These are phyloP conservation scores for Bubalus kerabau DNA, from an alignment of 2,113 vertebrate species.

Conservation along the genomic window DNA sequence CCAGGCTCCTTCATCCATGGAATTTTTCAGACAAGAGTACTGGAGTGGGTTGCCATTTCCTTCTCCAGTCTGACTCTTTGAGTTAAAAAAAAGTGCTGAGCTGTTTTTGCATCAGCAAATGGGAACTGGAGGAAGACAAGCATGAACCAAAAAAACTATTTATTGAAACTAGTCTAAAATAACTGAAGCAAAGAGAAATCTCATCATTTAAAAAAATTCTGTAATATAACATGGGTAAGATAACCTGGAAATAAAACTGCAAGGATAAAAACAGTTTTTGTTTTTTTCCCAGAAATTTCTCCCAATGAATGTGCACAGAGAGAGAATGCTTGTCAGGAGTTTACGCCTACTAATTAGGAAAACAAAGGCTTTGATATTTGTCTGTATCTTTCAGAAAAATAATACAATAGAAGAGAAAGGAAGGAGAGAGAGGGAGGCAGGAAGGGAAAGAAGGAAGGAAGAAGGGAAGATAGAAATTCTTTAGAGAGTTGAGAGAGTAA, in stretches of 20 bases:
- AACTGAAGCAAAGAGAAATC: not conserved
- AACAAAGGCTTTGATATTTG: not conserved
- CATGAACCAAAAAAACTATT: not conserved
- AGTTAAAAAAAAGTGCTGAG: not conserved
- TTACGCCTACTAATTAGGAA: not conserved
- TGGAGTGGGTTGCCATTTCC: not conserved
- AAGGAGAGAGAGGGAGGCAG: fast-evolving
- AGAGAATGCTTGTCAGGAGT: not conserved
- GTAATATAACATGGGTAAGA: not conserved
- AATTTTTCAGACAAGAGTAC: not conserved
- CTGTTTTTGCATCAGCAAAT: not conserved
- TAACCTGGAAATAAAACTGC: not conserved
- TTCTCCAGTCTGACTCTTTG: not conserved
- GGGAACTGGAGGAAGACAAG: not conserved
- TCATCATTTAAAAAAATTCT: not conserved
- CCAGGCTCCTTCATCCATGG: not conserved
- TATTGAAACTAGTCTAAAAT: not conserved
- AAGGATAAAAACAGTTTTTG: not conserved
- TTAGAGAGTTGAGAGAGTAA: not conserved
- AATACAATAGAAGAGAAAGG: not conserved
- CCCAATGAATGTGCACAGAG: not conserved
- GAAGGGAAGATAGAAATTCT: not conserved
- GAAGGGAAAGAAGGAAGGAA: not conserved
- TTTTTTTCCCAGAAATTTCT: not conserved
- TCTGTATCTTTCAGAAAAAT: not conserved